phyloP scores from a whole-genome alignment of 2,113 vertebrate species.

The Apodemus speciosus region DNA sequence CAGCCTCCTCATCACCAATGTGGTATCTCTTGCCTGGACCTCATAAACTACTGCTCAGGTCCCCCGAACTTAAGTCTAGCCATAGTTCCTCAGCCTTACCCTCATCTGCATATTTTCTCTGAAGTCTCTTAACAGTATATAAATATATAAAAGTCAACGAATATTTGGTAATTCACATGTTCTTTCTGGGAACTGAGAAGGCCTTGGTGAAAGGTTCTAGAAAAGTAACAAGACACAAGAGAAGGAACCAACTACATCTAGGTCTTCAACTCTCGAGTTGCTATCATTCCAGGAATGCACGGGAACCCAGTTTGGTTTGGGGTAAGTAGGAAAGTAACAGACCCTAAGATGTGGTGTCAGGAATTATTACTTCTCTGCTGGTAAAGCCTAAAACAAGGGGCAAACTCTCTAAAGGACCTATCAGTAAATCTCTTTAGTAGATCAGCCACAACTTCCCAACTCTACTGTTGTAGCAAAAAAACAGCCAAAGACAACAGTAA shows the following conservation, averaged over 20 bases:
- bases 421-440: conserved; percentile 12
- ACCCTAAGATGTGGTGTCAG: background rate
- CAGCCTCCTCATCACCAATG: background rate
- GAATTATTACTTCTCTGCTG: conserved; percentile 47
- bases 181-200: background rate
- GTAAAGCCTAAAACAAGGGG: background rate
- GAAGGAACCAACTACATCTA: background rate
- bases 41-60: conserved; percentile 6
- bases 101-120: background rate
- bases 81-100: background rate
- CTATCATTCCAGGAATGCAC: background rate
- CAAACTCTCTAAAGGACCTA: conserved; percentile 1
- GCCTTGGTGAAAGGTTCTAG: background rate
- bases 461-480: background rate
- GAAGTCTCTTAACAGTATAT: background rate
- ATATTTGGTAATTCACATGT: background rate
- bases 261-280: background rate
- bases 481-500: background rate
- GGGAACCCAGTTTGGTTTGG: conserved; percentile 7
- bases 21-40: background rate
- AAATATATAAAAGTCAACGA: conserved; percentile 25
- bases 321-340: conserved; percentile 38
- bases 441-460: background rate
- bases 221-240: conserved; percentile 2
- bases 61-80: background rate